Percentiles rank a stretch among this genome's conserved stretches.
Evolutionary conservation across 2,888 invertebrate genomes (phyloP).

Genomic region (Vesta saturnalis): DNA sequence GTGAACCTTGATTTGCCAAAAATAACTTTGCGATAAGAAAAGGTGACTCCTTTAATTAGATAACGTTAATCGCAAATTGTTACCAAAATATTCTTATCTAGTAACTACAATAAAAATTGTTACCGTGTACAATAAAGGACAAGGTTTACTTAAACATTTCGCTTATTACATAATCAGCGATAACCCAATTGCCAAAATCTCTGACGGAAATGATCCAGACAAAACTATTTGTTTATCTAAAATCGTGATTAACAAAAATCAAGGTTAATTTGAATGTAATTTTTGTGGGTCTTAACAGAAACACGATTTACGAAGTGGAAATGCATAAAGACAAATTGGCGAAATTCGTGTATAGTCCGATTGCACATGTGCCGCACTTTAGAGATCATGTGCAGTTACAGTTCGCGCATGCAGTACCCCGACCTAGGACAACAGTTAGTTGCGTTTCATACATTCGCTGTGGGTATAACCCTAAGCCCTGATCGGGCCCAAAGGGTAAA

Average conservation of each 20-base stretch:
- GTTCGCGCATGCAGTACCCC: constrained; percentile 61
- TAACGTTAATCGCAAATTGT: too few species aligned
- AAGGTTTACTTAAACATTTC: too few species aligned
- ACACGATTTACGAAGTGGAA: too few species aligned
- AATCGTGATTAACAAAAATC: neutral
- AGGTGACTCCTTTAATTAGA: too few species aligned
- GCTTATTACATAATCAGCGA: too few species aligned
- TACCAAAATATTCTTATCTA: too few species aligned
- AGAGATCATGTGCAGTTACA: constrained; percentile 43
- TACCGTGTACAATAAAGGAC: too few species aligned
- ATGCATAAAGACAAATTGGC: neutral
- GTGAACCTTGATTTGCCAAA: too few species aligned
- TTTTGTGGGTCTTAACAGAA: too few species aligned
- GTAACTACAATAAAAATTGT: too few species aligned
- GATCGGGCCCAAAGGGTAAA: constrained; percentile 56
- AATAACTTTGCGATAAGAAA: too few species aligned
- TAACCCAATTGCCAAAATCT: neutral
- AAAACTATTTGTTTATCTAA: neutral
- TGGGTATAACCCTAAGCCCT: constrained; percentile 57
- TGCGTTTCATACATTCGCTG: constrained; percentile 55
- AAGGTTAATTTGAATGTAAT: too few species aligned
- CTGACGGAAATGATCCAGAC: constrained; percentile 6
- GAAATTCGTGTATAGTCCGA: neutral
- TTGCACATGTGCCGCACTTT: constrained; percentile 44
- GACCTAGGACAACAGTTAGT: constrained; percentile 61